A percentile compares a stretch with the other conserved stretches of the same genome.
Conservation (phyloP, 2,797 vertebrate genomes). For the Lutjanus campechanus region DNA sequence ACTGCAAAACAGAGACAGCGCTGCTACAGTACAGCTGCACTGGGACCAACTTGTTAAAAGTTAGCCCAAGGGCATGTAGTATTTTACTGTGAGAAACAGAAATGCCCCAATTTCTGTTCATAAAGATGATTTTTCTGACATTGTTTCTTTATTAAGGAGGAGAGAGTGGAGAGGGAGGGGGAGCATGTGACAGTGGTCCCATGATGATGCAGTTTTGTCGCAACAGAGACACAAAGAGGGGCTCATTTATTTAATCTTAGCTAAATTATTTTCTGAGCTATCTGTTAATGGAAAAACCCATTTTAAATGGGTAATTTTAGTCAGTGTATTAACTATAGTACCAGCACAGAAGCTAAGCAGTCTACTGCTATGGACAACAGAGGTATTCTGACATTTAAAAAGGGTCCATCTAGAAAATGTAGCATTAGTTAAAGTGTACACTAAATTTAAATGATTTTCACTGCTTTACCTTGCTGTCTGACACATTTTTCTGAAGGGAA, state of each 20-base stretch:
- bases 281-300: too few species aligned
- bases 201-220: neutral
- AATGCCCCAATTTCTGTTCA: slow-evolving; percentile 7
- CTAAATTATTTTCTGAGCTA: neutral
- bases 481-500: too few species aligned
- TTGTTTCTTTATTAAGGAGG: slow-evolving; percentile 4
- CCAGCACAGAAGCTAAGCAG: too few species aligned
- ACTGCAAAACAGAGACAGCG: slow-evolving; percentile 13
- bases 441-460: too few species aligned
- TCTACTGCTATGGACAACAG: too few species aligned
- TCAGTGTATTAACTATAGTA: too few species aligned
- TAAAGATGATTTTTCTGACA: slow-evolving; percentile 8
- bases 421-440: too few species aligned
- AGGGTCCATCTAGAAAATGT: too few species aligned
- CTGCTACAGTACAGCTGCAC: slow-evolving; percentile 4
- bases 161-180: neutral
- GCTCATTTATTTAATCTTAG: neutral
- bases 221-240: neutral
- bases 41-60: slow-evolving; percentile 28
- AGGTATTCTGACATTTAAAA: too few species aligned
- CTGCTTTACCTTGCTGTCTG: too few species aligned
- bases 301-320: too few species aligned
- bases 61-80: slow-evolving; percentile 14
- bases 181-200: neutral
- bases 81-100: neutral